Conservation (phyloP, 2,888 invertebrate genomes). For the Aphelenchoides bicaudatus region DNA sequence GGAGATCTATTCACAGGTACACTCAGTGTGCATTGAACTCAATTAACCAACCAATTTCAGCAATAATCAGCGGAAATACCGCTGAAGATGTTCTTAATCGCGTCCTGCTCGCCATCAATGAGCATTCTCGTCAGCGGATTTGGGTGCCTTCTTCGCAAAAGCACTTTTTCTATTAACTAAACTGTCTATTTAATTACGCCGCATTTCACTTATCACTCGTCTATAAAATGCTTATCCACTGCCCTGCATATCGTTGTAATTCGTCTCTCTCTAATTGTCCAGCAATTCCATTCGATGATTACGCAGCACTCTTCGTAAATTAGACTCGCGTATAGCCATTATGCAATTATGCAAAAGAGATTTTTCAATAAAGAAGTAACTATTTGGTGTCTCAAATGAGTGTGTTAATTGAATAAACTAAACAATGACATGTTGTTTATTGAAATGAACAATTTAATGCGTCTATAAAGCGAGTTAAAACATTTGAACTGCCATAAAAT, state of each 20-base stretch:
- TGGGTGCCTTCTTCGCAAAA: conserved; percentile 39
- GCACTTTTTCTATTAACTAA: conserved; percentile 12
- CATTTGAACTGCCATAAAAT: too few species aligned
- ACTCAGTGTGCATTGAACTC: not conserved
- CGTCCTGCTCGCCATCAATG: conserved; percentile 64
- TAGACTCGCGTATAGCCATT: too few species aligned
- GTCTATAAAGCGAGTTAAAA: too few species aligned
- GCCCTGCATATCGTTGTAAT: conserved; percentile 7
- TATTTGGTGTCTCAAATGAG: too few species aligned
- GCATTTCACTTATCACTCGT: conserved; percentile 11
- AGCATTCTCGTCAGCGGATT: conserved; percentile 36
- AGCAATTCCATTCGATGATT: conserved; percentile 1
- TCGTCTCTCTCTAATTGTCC: not conserved
- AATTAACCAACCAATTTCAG: conserved; percentile 68
- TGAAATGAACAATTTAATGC: too few species aligned
- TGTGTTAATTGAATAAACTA: too few species aligned
- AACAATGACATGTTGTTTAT: too few species aligned
- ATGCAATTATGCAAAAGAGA: too few species aligned
- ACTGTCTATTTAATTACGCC: not conserved
- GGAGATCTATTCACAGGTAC: conserved; percentile 91
- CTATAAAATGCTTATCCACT: conserved; percentile 1
- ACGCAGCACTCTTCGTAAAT: too few species aligned
- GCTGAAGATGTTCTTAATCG: conserved; percentile 92
- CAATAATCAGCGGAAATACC: conserved; percentile 82
- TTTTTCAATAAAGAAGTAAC: too few species aligned